Evolutionary conservation across 1,140 invertebrate species (phyloP), one percentile per base, ranked within the genome.

Genomic region (Scaptodrosophila lebanonensis): DNA sequence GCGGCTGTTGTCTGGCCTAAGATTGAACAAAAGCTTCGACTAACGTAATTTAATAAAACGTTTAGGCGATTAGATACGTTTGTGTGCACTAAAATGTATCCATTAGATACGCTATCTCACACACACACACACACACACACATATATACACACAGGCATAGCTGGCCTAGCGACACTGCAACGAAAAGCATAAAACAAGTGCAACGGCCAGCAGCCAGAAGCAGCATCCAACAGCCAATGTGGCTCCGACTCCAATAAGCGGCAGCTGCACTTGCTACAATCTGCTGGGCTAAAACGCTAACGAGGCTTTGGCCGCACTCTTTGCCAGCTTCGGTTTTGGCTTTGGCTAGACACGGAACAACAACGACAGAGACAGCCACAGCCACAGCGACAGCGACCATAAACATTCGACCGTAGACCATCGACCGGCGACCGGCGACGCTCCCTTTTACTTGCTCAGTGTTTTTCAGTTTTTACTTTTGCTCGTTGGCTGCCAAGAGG

Each of bases 1-100:
- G 32, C 8, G 12, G 32, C 12, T 33, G 32, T 33, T 51, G 51
- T 33, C 43, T 45, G 53, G 22, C 51, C 42, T n/a, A n/a, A n/a
- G 17, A 36, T 52, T 35, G 60, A 63, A 51, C 66, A 51, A 58
- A 33, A 58, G 73, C 68, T 68, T 43, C 57, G 60, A 54, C 75
- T 82, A 70, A 77, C 77, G 77, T 83, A 83, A 83, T 83, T 83
- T 83, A 83, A 83, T 83, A 83, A 83, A 83, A 83, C 77, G 77
- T 77, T 83, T 83, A 83, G 58, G 39, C 77, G 77, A 83, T 83
- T 83, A 83, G 77, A 83, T 83, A 83, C 77, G 77, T 83, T 83
- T 83, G 77, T 83, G 61, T 83, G 68, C 77, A 79, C 72, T 83
- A 66, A 83, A 79, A 79, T 79, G 75, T 79, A 79, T 82, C 75